phyloP scores from a whole-genome alignment of 2,113 vertebrate genomes.

The Petroica traversi region DNA sequence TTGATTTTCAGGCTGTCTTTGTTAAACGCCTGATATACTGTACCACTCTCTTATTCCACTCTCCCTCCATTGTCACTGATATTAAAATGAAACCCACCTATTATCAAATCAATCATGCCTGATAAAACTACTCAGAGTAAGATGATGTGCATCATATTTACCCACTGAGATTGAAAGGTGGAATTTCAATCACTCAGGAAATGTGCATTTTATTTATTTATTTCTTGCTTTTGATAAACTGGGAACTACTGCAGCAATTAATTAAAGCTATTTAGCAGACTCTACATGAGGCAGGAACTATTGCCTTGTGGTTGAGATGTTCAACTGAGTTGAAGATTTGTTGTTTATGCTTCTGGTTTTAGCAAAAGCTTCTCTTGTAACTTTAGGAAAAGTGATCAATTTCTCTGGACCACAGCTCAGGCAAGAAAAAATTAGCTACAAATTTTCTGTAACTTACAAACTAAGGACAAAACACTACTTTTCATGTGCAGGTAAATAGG shows the following conservation, averaged over 20 bases:
- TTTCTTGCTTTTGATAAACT: conserved; percentile 29
- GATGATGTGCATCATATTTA: conserved; percentile 45
- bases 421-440: background rate
- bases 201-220: background rate
- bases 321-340: background rate
- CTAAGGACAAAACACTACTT: background rate
- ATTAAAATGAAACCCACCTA: conserved; percentile 73
- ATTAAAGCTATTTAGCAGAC: conserved; percentile 8
- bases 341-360: background rate
- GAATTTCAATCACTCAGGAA: background rate
- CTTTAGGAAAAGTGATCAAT: background rate
- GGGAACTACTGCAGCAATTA: conserved; percentile 19
- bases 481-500: background rate
- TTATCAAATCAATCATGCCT: conserved; percentile 70
- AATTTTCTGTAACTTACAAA: background rate
- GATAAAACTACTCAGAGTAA: conserved; percentile 43
- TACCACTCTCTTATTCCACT: conserved; percentile 53
- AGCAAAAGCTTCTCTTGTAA: background rate
- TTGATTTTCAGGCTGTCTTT: conserved; percentile 75
- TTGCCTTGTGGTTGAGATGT: background rate
- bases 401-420: background rate
- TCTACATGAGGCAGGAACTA: background rate
- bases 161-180: conserved; percentile 6
- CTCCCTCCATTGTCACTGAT: conserved; percentile 60
- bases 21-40: conserved; percentile 74